Percentiles rank a stretch among this genome's conserved stretches.
phyloP scores from a whole-genome alignment of 2,113 vertebrate genomes.

The Lycaon pictus region DNA sequence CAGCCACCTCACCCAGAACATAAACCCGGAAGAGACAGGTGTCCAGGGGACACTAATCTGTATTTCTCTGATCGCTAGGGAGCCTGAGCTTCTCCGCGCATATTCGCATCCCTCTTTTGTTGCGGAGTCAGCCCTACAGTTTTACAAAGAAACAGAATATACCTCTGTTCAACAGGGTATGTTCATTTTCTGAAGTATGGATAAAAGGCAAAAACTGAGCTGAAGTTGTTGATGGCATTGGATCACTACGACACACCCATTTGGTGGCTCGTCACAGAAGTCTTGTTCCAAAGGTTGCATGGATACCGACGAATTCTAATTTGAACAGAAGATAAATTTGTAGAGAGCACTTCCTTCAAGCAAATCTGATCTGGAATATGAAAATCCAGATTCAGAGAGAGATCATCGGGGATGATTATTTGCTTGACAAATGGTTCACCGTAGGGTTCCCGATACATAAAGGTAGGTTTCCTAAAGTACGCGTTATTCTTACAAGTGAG shows the following conservation, averaged over 20 bases:
- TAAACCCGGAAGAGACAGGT: neutral
- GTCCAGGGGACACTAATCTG: neutral
- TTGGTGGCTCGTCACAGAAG: conserved; percentile 32
- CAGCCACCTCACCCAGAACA: neutral
- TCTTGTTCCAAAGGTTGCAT: conserved; percentile 34
- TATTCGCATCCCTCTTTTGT: neutral
- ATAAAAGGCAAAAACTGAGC: conserved; percentile 38
- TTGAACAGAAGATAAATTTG: conserved; percentile 65
- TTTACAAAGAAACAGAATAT: conserved; percentile 20
- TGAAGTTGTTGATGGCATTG: neutral
- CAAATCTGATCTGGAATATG: conserved; percentile 34
- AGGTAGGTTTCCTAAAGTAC: neutral
- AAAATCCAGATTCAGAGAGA: conserved; percentile 68
- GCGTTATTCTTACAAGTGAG: neutral
- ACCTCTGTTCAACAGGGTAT: neutral
- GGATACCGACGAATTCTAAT: conserved; percentile 59
- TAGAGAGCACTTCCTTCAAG: conserved; percentile 24
- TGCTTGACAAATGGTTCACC: conserved; percentile 45
- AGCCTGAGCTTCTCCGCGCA: neutral
- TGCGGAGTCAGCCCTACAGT: neutral
- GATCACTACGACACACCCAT: neutral
- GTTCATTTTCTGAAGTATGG: neutral
- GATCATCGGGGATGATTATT: conserved; percentile 56
- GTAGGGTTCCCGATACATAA: neutral
- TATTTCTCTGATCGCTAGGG: neutral